These are phyloP conservation scores for Trachemys scripta DNA, from an alignment of 2,113 vertebrate genomes.

Conservation along the genomic window DNA sequence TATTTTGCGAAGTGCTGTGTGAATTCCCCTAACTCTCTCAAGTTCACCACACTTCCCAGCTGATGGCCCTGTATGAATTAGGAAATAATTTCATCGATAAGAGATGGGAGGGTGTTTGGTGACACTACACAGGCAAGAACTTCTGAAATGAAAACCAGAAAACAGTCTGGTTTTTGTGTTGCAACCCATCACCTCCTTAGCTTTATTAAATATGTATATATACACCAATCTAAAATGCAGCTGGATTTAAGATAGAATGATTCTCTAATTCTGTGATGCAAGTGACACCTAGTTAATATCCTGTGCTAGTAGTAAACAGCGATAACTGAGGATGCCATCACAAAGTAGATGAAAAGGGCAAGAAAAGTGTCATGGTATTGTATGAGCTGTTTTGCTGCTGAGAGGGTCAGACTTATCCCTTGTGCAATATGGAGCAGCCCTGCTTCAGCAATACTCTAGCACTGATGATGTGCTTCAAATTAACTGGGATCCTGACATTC, in stretches of 20 bases:
- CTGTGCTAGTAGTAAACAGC: not conserved
- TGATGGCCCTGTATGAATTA: not conserved
- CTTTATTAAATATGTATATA: not conserved
- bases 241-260: not conserved
- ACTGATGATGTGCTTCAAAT: slow-evolving; percentile 19
- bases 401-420: not conserved
- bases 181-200: not conserved
- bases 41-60: not conserved
- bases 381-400: not conserved
- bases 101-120: not conserved
- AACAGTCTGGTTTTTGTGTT: not conserved
- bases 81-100: not conserved
- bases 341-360: not conserved
- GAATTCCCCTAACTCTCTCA: not conserved
- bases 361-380: not conserved
- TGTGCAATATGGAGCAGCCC: not conserved
- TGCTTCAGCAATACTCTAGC: not conserved
- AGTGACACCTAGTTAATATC: not conserved
- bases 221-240: not conserved
- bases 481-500: not conserved
- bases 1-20: slow-evolving; percentile 1
- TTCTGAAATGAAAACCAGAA: not conserved
- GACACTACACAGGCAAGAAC: not conserved
- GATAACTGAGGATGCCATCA: not conserved
- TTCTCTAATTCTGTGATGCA: not conserved